Percentiles rank a stretch among this genome's conserved stretches.
These are phyloP conservation scores for Callimorpha dominula DNA, from an alignment of 2,888 invertebrate species.

Conservation along the genomic window DNA sequence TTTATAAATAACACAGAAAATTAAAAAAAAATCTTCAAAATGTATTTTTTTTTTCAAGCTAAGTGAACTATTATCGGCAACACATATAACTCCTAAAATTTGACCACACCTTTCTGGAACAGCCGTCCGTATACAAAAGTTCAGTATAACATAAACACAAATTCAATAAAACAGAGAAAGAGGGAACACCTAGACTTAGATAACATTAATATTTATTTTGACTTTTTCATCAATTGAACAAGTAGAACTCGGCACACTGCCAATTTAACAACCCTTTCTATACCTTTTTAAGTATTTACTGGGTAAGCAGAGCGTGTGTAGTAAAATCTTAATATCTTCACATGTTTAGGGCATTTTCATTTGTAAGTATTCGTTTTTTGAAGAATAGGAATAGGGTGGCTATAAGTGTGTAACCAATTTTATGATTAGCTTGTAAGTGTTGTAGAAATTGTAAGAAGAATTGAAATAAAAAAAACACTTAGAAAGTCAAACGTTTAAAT, in stretches of 20 bases:
- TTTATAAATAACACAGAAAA: too few relatives aligned
- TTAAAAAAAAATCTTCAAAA: too few relatives aligned
- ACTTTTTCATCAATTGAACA: background rate
- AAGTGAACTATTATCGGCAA: too few relatives aligned
- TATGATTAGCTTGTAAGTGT: too few relatives aligned
- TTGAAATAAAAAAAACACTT: too few relatives aligned
- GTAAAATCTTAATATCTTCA: background rate
- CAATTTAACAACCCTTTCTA: background rate
- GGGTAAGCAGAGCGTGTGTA: background rate
- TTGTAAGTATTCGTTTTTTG: background rate
- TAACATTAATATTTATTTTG: conserved; percentile 5
- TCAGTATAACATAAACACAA: background rate
- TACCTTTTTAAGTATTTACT: conserved; percentile 8
- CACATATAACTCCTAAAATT: too few relatives aligned
- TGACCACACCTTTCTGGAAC: too few relatives aligned
- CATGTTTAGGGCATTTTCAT: background rate
- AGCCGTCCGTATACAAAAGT: background rate
- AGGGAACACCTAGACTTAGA: conserved; percentile 4
- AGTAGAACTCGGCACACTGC: background rate
- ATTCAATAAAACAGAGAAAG: background rate
- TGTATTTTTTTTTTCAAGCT: too few relatives aligned
- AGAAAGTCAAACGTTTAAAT: too few relatives aligned
- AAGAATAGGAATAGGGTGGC: background rate
- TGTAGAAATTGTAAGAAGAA: too few relatives aligned
- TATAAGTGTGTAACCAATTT: too few relatives aligned